A percentile compares a stretch with the other conserved stretches of the same genome.
Conservation (phyloP, 2,113 vertebrate genomes). For the Propithecus coquereli region DNA sequence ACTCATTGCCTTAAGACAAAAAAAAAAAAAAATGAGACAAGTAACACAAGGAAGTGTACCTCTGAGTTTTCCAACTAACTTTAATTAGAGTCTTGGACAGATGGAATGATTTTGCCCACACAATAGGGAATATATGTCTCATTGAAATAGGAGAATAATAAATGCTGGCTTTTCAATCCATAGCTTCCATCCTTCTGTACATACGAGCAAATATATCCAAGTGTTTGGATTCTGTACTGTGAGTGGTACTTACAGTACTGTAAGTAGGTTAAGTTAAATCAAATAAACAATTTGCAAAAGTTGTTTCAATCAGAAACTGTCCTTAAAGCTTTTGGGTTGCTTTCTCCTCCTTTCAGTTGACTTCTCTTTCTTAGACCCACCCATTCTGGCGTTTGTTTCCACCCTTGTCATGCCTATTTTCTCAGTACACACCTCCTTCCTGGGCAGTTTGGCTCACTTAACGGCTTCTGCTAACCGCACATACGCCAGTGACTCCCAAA, state of each 20-base stretch:
- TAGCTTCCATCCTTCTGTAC: not conserved
- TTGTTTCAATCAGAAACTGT: not conserved
- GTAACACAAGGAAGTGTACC: not conserved
- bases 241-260: not conserved
- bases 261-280: not conserved
- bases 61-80: not conserved
- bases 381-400: not conserved
- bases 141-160: not conserved
- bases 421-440: not conserved
- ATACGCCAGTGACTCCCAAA: not conserved
- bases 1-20: not conserved
- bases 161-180: not conserved
- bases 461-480: not conserved
- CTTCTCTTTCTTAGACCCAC: not conserved
- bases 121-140: not conserved
- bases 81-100: not conserved
- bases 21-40: not conserved
- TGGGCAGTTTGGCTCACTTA: not conserved
- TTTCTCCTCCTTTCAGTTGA: not conserved
- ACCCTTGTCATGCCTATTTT: not conserved
- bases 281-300: not conserved
- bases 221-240: not conserved
- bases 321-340: not conserved
- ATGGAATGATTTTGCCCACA: not conserved
- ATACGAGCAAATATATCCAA: not conserved